Percentiles rank a stretch among this genome's conserved stretches.
phyloP scores from a whole-genome alignment of 2,113 vertebrate genomes.

The Brachionichthys hirsutus region DNA sequence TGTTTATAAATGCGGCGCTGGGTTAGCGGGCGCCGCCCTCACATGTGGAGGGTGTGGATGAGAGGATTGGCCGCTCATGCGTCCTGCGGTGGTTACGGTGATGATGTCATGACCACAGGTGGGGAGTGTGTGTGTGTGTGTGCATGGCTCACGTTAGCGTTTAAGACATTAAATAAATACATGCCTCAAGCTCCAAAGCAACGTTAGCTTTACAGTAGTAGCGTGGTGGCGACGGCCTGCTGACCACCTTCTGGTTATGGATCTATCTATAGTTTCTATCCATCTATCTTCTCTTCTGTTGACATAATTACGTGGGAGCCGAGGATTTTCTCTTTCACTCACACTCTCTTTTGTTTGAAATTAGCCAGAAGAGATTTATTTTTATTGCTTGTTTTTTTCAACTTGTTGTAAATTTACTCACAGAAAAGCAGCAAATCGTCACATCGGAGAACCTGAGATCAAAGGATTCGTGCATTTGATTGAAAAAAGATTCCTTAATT shows the following conservation, averaged over 20 bases:
- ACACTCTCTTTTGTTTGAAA: too few relatives aligned
- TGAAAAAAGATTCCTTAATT: too few relatives aligned
- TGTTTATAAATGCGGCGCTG: slow-evolving; percentile 53
- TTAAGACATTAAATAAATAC: slow-evolving; percentile 30
- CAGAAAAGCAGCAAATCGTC: background rate
- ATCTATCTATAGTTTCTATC: too few relatives aligned
- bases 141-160: slow-evolving; percentile 27
- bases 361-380: background rate
- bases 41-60: slow-evolving; percentile 73
- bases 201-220: too few relatives aligned
- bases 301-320: too few relatives aligned
- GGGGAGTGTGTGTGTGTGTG: slow-evolving; percentile 27
- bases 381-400: background rate
- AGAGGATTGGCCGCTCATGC: slow-evolving; percentile 42
- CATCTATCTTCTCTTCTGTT: too few relatives aligned
- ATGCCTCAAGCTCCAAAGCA: slow-evolving; percentile 15
- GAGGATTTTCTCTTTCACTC: background rate
- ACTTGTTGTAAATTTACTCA: background rate
- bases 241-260: too few relatives aligned
- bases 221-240: too few relatives aligned
- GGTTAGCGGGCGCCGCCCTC: slow-evolving; percentile 55
- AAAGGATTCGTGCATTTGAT: background rate
- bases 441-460: background rate
- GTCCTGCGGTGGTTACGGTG: slow-evolving; percentile 43
- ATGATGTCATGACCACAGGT: slow-evolving; percentile 49